These are phyloP conservation scores for Smutsia temminckii DNA, from an alignment of 2,797 vertebrate species.

Conservation along the genomic window DNA sequence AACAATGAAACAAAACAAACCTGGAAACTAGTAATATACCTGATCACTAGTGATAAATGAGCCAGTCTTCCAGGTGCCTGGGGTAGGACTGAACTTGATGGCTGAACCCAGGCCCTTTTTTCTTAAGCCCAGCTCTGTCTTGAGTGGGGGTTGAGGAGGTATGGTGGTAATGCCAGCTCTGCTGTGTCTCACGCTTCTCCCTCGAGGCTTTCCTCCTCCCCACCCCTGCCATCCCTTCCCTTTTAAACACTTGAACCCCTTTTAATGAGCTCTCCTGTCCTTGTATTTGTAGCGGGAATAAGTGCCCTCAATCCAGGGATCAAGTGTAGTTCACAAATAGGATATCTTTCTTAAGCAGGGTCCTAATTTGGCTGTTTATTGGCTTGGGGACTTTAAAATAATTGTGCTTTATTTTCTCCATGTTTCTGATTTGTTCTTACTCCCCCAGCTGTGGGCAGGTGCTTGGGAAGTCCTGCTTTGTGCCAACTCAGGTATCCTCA, in stretches of 20 bases:
- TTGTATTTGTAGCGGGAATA: background rate
- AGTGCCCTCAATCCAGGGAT: background rate
- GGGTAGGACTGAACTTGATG: too few species aligned
- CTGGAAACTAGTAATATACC: background rate
- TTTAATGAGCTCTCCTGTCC: background rate
- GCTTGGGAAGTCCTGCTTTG: fast-evolving
- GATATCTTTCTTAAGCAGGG: background rate
- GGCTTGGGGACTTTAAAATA: background rate
- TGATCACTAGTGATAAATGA: background rate
- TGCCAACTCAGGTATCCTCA: background rate
- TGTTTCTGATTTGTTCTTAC: background rate
- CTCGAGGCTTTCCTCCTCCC: too few species aligned
- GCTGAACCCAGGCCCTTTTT: background rate
- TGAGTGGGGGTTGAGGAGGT: background rate
- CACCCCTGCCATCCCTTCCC: fast-evolving
- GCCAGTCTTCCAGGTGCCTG: background rate
- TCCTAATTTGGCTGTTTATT: background rate
- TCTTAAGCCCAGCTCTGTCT: too few species aligned
- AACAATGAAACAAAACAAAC: too few species aligned
- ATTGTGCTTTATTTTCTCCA: background rate
- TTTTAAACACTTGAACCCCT: background rate
- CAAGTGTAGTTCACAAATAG: background rate
- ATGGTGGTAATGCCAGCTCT: background rate
- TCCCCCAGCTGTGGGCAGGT: too few species aligned
- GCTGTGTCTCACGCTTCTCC: background rate